Evolutionary conservation across 2,113 vertebrate genomes (phyloP).

Genomic region (Amazona guildingii): DNA sequence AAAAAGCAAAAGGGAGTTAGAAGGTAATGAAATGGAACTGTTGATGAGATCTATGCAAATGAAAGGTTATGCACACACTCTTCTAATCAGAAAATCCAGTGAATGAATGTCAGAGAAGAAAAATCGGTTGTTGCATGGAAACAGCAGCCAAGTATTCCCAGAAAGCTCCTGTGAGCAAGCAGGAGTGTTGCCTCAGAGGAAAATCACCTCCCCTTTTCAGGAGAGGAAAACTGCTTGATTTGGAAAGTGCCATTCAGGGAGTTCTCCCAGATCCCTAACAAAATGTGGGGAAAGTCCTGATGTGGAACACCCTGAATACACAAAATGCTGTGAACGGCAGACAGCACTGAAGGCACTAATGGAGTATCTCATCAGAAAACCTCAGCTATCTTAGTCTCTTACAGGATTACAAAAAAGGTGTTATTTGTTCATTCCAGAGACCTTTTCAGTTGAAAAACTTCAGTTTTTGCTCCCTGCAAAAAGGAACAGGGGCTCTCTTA

Average conservation of each 20-base stretch:
- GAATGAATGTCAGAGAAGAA: neutral
- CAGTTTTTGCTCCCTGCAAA: neutral
- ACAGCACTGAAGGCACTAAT: neutral
- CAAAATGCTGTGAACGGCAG: neutral
- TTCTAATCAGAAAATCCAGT: neutral
- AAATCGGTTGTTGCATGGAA: conserved; percentile 34
- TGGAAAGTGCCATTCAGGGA: neutral
- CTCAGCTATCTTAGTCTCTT: neutral
- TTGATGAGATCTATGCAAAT: conserved; percentile 8
- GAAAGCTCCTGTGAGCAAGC: neutral
- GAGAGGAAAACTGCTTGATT: neutral
- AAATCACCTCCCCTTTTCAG: neutral
- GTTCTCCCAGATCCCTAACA: neutral
- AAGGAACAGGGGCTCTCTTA: neutral
- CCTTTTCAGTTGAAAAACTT: neutral
- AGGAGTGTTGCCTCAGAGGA: neutral
- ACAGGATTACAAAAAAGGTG: neutral
- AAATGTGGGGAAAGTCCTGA: neutral
- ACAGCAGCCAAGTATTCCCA: conserved; percentile 22
- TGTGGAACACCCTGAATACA: neutral
- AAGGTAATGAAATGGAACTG: neutral
- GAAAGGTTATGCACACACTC: neutral
- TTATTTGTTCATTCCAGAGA: neutral
- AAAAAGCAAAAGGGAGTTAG: neutral
- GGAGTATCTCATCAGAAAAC: fast-evolving